Evolutionary conservation across 2,797 vertebrate genomes (phyloP).

Genomic region (Gymnodraco acuticeps): DNA sequence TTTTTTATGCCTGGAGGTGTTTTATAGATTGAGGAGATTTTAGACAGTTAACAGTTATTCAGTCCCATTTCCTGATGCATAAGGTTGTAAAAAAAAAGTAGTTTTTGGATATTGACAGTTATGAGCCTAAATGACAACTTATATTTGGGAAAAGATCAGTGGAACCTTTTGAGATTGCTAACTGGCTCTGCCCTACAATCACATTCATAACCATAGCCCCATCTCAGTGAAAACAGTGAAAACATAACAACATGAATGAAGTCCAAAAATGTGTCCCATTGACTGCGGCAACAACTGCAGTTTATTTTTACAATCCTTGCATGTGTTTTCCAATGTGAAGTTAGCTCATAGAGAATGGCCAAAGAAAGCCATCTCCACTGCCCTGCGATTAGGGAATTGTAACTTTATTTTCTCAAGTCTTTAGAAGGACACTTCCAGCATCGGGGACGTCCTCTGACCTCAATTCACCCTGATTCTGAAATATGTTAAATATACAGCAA

Average conservation of each 20-base stretch:
- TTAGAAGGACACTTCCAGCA: conserved; percentile 17
- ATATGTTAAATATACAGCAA: conserved; percentile 9
- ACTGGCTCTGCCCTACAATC: conserved; percentile 12
- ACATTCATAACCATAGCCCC: conserved; percentile 6
- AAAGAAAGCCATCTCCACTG: conserved; percentile 6
- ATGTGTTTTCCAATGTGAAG: background rate
- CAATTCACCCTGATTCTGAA: conserved; percentile 26
- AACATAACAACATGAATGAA: background rate
- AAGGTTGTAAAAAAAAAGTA: background rate
- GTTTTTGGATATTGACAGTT: conserved; percentile 10
- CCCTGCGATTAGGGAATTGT: conserved; percentile 5
- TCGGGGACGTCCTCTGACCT: conserved; percentile 5
- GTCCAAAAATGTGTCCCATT: no score
- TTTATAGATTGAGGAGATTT: conserved; percentile 20
- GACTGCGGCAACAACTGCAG: no score
- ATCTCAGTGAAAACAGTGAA: conserved; percentile 20
- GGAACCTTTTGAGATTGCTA: conserved; percentile 24
- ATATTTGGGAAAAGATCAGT: conserved; percentile 35
- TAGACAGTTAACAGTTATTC: background rate
- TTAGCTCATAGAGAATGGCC: background rate
- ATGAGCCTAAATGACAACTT: conserved; percentile 25
- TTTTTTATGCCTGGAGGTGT: conserved; percentile 7
- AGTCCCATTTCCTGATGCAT: conserved; percentile 29
- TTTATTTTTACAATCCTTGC: background rate
- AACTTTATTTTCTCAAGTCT: background rate